Percentiles rank a stretch among this genome's conserved stretches.
Conservation (phyloP, 2,797 vertebrate genomes). For the Dryobates pubescens region DNA sequence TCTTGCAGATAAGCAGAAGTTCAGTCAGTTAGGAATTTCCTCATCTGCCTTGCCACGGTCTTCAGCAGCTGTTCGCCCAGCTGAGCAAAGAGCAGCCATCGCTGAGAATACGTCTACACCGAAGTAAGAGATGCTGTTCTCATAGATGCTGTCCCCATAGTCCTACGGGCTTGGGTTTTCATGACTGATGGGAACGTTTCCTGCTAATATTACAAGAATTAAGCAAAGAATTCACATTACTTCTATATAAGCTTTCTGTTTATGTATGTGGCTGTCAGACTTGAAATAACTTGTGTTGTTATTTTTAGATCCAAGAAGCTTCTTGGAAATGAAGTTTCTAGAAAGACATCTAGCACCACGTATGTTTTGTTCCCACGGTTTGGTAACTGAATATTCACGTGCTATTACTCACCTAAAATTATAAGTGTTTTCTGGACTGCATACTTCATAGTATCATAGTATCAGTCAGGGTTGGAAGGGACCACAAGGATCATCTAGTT, state of each 20-base stretch:
- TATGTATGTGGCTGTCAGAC: background rate
- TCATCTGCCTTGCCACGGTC: slow-evolving; percentile 27
- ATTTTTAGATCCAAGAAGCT: slow-evolving; percentile 67
- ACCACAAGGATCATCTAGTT: too few relatives aligned
- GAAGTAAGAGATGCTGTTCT: slow-evolving; percentile 71
- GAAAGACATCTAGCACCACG: slow-evolving; percentile 67
- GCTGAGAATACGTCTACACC: slow-evolving; percentile 56
- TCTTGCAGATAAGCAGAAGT: slow-evolving; percentile 54
- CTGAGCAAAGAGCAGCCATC: slow-evolving; percentile 48
- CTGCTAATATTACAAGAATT: background rate
- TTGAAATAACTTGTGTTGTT: slow-evolving; percentile 5
- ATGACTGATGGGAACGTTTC: background rate
- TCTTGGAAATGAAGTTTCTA: slow-evolving; percentile 50
- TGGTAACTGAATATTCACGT: background rate
- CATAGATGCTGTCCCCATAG: background rate
- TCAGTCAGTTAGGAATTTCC: background rate
- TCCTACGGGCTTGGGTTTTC: background rate
- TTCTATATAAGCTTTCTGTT: background rate
- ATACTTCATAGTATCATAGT: background rate
- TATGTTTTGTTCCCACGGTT: slow-evolving; percentile 66
- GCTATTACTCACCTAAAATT: background rate
- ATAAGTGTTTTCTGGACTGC: background rate
- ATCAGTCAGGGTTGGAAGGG: too few relatives aligned
- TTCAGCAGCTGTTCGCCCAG: slow-evolving; percentile 45
- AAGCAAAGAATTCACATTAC: background rate